These are phyloP conservation scores for Pelobates fuscus DNA, from an alignment of 2,113 vertebrate species.

Conservation along the genomic window DNA sequence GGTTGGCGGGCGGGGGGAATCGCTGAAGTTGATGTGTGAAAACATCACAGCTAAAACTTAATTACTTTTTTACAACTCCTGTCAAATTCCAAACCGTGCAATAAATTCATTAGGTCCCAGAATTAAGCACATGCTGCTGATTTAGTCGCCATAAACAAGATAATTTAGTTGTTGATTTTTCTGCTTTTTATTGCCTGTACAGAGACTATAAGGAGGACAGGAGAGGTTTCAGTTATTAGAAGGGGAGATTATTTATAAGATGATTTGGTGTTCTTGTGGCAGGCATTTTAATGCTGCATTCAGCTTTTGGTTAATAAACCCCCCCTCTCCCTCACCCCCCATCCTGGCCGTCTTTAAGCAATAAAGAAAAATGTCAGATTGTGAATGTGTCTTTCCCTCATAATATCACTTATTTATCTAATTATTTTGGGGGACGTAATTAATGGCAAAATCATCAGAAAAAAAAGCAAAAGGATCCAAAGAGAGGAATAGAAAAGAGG, in stretches of 20 bases:
- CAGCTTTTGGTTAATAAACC: too few relatives aligned
- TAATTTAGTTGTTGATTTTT: conserved; percentile 81
- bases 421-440: too few relatives aligned
- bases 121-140: conserved; percentile 79
- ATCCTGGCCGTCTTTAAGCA: too few relatives aligned
- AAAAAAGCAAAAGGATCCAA: too few relatives aligned
- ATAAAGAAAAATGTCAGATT: too few relatives aligned
- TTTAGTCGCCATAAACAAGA: conserved; percentile 82
- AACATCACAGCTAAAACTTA: conserved; percentile 71
- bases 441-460: too few relatives aligned
- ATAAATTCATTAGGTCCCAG: conserved; percentile 82
- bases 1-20: conserved; percentile 58
- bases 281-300: conserved; percentile 31
- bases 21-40: conserved; percentile 60
- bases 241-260: too few relatives aligned
- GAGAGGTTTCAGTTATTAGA: conserved; percentile 55
- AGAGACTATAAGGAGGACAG: conserved; percentile 59
- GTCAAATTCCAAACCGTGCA: conserved; percentile 81
- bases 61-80: conserved; percentile 78
- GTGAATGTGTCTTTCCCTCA: too few relatives aligned
- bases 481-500: too few relatives aligned
- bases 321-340: too few relatives aligned
- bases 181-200: conserved; percentile 72
- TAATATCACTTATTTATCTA: too few relatives aligned
- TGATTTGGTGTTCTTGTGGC: conserved; percentile 36